Base-by-base conservation (phyloP, 2,797 vertebrate genomes). In the Helarctos malayanus region DNA sequence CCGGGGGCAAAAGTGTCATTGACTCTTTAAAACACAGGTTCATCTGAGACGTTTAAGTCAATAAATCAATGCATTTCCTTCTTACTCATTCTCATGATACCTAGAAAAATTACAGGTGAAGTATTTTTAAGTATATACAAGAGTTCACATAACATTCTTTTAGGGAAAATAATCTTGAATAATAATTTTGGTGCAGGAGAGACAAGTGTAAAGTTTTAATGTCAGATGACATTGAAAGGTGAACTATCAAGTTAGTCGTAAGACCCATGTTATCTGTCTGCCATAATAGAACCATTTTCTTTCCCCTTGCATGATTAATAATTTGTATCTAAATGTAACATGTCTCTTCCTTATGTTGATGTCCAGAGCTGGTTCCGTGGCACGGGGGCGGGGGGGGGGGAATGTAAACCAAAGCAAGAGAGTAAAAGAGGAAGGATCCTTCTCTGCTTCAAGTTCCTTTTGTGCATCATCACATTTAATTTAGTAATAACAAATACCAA, bases 121-220 rank as follows among this genome's bases (percentile, higher is more conserved):
- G 6, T 41, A 57, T 69, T 93, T 49, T 84, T 45, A 85, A 76
- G 73, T 82, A 91, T 41, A 87, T 27, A 16, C 5, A 59, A 83
- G 71, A 75, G 52, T 32, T 85, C 38, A 38, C 15, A n/a, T 1
- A 54, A 29, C 23, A 56, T 81, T 88, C 9, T 94, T 94, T 79
- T 13, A 32, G 7, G n/a, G 7, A 45, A 57, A 80, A 93, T 79
- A 89, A 63, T 78, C 27, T 35, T 85, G 32, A 92, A 76, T 16
- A 69, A 61, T 88, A 35, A 32, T 83, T 94, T 91, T 93, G 63
- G 47, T 76, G 11, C 16, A 54, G 25, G 15, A 23, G 56, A 84
- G 54, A 91, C 90, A 92, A 88, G n/a, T 35, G 45, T 73, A 86
- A 83, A 92, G 94, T 96, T 95, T 93, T 59, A 89, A 69, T 78